These are phyloP conservation scores for Pseudomyrmex sp. DNA, from an alignment of 1,140 invertebrate species.

Conservation along the genomic window DNA sequence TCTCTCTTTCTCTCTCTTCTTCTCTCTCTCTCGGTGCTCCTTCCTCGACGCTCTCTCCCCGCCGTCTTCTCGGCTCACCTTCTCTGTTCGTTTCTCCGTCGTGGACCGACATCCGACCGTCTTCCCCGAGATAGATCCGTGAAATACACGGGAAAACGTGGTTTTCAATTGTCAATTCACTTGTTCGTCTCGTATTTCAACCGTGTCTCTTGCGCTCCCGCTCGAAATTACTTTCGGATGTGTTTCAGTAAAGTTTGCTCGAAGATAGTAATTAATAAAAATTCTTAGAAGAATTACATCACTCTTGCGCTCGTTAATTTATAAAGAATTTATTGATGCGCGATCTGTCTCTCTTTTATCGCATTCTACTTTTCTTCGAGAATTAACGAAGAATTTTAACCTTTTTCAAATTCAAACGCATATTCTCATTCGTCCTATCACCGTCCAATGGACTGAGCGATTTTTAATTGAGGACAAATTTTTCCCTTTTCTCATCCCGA, in stretches of 20 bases:
- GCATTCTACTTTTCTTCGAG: background rate
- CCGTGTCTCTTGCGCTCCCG: background rate
- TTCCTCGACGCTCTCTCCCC: slow-evolving; percentile 64
- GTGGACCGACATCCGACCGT: slow-evolving; percentile 48
- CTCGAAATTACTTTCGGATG: background rate
- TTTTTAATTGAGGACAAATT: background rate
- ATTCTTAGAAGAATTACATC: too few species aligned
- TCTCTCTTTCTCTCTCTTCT: slow-evolving; percentile 66
- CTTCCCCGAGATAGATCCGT: slow-evolving; percentile 66
- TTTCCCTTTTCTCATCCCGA: background rate
- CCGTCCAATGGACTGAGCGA: background rate
- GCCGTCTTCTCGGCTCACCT: slow-evolving; percentile 59
- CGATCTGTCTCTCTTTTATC: background rate
- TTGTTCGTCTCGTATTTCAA: slow-evolving; percentile 1
- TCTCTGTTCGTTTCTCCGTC: slow-evolving; percentile 55
- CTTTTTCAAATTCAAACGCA: background rate
- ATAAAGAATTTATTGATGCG: background rate
- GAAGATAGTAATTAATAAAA: too few species aligned
- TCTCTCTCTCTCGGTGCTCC: slow-evolving; percentile 46
- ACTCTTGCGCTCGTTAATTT: too few species aligned
- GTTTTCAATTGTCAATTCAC: slow-evolving; percentile 56
- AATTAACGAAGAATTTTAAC: background rate
- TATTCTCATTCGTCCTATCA: background rate
- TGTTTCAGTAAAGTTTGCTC: too few species aligned
- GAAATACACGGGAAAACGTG: slow-evolving; percentile 31